Evolutionary conservation across 2,888 invertebrate species (phyloP).

Genomic region (Clepsis dumicolana): DNA sequence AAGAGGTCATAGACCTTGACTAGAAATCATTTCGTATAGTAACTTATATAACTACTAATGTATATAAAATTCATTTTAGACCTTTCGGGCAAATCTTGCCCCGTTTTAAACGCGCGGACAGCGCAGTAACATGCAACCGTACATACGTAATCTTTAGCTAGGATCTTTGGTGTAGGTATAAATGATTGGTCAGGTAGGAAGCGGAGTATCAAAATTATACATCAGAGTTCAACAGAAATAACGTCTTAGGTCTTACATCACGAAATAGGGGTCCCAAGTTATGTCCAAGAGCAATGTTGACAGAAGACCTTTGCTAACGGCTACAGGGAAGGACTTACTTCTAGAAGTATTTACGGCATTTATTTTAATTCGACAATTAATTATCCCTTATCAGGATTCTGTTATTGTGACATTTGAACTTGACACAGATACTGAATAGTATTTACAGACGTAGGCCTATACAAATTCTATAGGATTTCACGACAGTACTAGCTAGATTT

Average conservation of each 20-base stretch:
- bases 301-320: not conserved
- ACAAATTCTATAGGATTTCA: no score
- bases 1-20: conserved; percentile 2
- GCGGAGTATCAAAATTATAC: not conserved
- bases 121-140: not conserved
- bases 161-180: not conserved
- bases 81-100: not conserved
- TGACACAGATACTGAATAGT: not conserved
- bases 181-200: conserved; percentile 10
- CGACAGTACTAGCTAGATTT: no score
- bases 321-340: not conserved
- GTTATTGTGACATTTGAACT: not conserved
- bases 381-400: not conserved
- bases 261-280: conserved; percentile 29
- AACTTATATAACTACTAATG: not conserved
- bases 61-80: conserved; percentile 1
- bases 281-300: not conserved
- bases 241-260: conserved; percentile 16
- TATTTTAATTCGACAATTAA: not conserved
- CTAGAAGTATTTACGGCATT: not conserved
- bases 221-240: conserved; percentile 3
- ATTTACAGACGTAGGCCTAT: not conserved
- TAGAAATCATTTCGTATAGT: conserved; percentile 10
- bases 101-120: not conserved
- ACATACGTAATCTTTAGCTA: not conserved